A percentile compares a stretch with the other conserved stretches of the same genome.
Conservation (phyloP, 2,113 vertebrate species). For the Cottus gobio region DNA sequence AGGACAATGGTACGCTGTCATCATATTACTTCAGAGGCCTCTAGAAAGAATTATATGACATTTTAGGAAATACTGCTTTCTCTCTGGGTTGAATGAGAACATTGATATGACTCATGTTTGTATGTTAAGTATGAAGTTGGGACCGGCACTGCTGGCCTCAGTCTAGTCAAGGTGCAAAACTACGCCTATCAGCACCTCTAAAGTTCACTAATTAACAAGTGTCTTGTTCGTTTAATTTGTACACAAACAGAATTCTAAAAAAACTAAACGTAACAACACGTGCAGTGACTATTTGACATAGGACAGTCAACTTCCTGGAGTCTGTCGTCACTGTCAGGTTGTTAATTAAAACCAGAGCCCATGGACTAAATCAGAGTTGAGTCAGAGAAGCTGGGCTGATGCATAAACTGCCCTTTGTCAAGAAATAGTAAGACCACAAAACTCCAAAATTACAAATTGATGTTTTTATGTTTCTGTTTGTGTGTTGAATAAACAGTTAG, state of each 20-base stretch:
- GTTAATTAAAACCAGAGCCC: not conserved
- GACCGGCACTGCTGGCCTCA: not conserved
- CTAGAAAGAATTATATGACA: not conserved
- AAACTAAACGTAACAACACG: not conserved
- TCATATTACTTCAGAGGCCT: not conserved
- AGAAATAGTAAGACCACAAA: not conserved
- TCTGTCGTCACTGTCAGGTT: not conserved
- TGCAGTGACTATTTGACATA: not conserved
- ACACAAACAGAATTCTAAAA: not conserved
- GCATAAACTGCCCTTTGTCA: too few species aligned
- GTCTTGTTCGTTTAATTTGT: not conserved
- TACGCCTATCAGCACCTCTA: not conserved
- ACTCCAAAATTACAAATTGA: not conserved
- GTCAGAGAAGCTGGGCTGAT: not conserved
- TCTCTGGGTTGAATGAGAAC: not conserved
- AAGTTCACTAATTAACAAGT: not conserved
- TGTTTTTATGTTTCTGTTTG: not conserved
- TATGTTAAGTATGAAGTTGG: not conserved
- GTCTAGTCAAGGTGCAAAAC: not conserved
- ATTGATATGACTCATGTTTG: not conserved
- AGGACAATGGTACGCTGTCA: conserved; percentile 91
- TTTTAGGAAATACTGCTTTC: not conserved
- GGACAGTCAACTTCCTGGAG: not conserved
- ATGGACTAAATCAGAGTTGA: not conserved
- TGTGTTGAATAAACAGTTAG: not conserved